A percentile compares a stretch with the other conserved stretches of the same genome.
These are phyloP conservation scores for Onthophagus taurus DNA, from an alignment of 1,140 invertebrate genomes.

Conservation along the genomic window DNA sequence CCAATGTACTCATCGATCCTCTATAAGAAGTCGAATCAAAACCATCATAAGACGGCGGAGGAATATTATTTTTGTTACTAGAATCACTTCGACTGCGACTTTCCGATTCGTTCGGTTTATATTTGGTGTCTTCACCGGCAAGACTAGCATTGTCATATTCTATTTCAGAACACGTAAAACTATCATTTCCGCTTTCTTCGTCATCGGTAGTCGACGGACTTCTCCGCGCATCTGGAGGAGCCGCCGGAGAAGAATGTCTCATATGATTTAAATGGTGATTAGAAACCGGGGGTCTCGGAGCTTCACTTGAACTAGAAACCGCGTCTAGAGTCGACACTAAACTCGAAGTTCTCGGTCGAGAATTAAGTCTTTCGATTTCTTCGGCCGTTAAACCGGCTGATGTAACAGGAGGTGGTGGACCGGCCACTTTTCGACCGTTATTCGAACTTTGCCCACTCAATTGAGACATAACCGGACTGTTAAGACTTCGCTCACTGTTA, in stretches of 20 bases:
- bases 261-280: constrained; percentile 51
- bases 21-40: constrained; percentile 90
- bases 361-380: constrained; percentile 85
- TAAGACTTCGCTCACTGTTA: constrained; percentile 81
- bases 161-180: constrained; percentile 96
- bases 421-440: constrained; percentile 54
- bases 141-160: constrained; percentile 88
- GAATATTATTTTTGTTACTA: constrained; percentile 46
- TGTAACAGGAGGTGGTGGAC: constrained; percentile 46
- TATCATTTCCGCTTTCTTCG: constrained; percentile 94
- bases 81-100: constrained; percentile 49
- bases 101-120: constrained; percentile 59
- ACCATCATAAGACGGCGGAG: constrained; percentile 75
- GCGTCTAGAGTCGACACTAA: constrained; percentile 86
- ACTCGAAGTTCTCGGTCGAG: constrained; percentile 74
- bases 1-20: constrained; percentile 83
- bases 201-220: constrained; percentile 82
- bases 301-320: constrained; percentile 85
- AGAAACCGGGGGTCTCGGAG: constrained; percentile 47
- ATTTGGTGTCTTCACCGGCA: constrained; percentile 72
- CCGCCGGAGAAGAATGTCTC: constrained; percentile 58
- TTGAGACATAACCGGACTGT: constrained; percentile 85
- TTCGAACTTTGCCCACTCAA: constrained; percentile 73
- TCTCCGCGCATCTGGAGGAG: constrained; percentile 58
- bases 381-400: constrained; percentile 78